Percentiles rank a stretch among this genome's conserved stretches.
Evolutionary conservation across 2,888 invertebrate genomes (phyloP).

Genomic region (Agonopterix arenella): DNA sequence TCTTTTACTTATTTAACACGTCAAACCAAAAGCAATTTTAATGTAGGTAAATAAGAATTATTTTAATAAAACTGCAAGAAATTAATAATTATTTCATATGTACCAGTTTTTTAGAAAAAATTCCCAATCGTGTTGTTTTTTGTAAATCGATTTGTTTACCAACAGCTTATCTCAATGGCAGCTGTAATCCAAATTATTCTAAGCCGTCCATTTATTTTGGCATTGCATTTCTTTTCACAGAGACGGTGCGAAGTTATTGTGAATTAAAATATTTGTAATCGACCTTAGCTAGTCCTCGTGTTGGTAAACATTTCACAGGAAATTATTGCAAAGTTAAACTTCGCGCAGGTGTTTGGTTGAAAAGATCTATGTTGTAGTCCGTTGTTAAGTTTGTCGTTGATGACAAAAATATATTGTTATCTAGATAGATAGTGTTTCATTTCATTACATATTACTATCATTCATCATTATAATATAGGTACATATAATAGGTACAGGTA

Average conservation of each 20-base stretch:
- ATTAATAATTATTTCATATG: too few relatives aligned
- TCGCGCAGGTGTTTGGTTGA: constrained; percentile 57
- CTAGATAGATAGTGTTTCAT: constrained; percentile 56
- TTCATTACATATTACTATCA: constrained; percentile 8
- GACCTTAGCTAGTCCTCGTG: constrained; percentile 25
- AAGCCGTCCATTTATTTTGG: constrained; percentile 66
- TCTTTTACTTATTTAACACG: constrained; percentile 41
- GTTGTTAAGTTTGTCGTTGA: constrained; percentile 77
- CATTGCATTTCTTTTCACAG: constrained; percentile 34
- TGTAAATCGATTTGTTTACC: constrained; percentile 34
- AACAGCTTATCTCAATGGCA: constrained; percentile 28
- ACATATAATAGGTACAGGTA: too few relatives aligned
- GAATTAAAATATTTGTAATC: constrained; percentile 17
- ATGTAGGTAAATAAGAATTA: constrained; percentile 45
- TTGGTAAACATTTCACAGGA: constrained; percentile 39
- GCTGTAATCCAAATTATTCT: constrained; percentile 26
- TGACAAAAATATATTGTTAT: constrained; percentile 77
- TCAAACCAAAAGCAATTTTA: constrained; percentile 60
- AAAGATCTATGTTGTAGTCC: constrained; percentile 72
- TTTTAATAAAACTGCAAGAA: constrained; percentile 26
- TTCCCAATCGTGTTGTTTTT: constrained; percentile 7
- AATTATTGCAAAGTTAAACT: constrained; percentile 36
- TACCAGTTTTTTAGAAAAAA: too few relatives aligned
- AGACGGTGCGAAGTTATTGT: constrained; percentile 26
- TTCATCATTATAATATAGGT: too few relatives aligned